Base-by-base conservation (phyloP, 2,113 vertebrate genomes). In the Phoxinus phoxinus region DNA sequence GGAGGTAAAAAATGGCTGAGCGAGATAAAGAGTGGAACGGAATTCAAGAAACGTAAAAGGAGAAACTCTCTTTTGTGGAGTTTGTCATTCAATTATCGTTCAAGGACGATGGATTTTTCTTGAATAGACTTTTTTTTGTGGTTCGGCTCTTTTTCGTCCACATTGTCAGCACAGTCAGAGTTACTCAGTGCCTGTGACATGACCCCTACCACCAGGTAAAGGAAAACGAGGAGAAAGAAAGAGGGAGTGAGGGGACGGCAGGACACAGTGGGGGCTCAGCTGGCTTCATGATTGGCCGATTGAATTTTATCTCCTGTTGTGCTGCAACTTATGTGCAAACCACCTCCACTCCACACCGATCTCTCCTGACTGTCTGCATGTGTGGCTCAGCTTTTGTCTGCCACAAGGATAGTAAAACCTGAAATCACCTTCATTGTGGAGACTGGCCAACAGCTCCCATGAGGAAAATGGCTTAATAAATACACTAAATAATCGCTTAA, bases 291-390 rank as follows among this genome's bases (percentile, higher is more conserved):
- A 86, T 37, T 77, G 76, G 84, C 30, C 51, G 35, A 84, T 81
- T 90, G 86, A 86, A 88, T 84, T 86, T 73, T 44, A 72, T 77
- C 51, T 84, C 81, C 90, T 91, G 90, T 86, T 74, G 88, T 85
- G 87, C 72, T 27, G 32, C 65, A 92, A 91, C 87, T 88, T 41
- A 9, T 41, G 87, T 86, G 85, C 23, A 65, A 75, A 19, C 67
- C 65, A 13, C 80, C 58, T 73, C 67, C 76, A 86, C 58, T 73
- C 67, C 76, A 86, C 63, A 37, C 41, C 19, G 77, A 65, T 41
- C 59, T 80, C 30, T 78, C 30, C 69, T 61, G 23, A 30, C 78
- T 72, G 10, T 81, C 32, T 81, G 82, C 6, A 19, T 72, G 76
- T 72, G 82, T 63, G 61, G 69, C 5, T 53, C 48, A 44, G 44